Percentiles rank a stretch among this genome's conserved stretches.
These are phyloP conservation scores for Acipenser oxyrinchus DNA, from an alignment of 2,797 vertebrate species.

Conservation along the genomic window DNA sequence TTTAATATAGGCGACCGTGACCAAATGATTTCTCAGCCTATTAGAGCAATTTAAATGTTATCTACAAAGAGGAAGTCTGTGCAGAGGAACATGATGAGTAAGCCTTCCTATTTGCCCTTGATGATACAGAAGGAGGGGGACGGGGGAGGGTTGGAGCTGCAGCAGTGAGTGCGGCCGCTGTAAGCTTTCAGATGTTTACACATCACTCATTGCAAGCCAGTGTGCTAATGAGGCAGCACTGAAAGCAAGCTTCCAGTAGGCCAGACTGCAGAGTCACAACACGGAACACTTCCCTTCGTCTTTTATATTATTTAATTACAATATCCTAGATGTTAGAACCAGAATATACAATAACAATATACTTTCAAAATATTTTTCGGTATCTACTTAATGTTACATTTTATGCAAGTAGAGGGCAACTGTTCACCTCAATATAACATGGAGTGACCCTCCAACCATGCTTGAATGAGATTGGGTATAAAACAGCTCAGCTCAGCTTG, in stretches of 20 bases:
- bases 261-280: too few relatives aligned
- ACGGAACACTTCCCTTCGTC: too few relatives aligned
- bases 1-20: constrained; percentile 31
- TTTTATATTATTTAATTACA: too few relatives aligned
- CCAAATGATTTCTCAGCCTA: constrained; percentile 33
- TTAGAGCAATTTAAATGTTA: constrained; percentile 36
- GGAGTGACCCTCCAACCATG: constrained; percentile 14
- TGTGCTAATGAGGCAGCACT: not conserved
- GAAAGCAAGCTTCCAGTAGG: too few relatives aligned
- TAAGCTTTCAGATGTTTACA: not conserved
- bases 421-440: constrained; percentile 23
- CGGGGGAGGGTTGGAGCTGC: too few relatives aligned
- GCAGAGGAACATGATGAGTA: not conserved
- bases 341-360: too few relatives aligned
- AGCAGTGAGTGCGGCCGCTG: too few relatives aligned
- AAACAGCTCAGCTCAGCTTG: too few relatives aligned
- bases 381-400: too few relatives aligned
- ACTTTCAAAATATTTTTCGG: too few relatives aligned
- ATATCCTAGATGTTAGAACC: too few relatives aligned
- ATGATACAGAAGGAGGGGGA: not conserved
- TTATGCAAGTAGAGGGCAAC: constrained; percentile 3
- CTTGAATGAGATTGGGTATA: too few relatives aligned
- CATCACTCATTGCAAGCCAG: not conserved
- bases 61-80: not conserved
- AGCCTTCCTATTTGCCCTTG: not conserved